phyloP scores from a whole-genome alignment of 2,113 vertebrate genomes.

The Protobothrops mucrosquamatus region DNA sequence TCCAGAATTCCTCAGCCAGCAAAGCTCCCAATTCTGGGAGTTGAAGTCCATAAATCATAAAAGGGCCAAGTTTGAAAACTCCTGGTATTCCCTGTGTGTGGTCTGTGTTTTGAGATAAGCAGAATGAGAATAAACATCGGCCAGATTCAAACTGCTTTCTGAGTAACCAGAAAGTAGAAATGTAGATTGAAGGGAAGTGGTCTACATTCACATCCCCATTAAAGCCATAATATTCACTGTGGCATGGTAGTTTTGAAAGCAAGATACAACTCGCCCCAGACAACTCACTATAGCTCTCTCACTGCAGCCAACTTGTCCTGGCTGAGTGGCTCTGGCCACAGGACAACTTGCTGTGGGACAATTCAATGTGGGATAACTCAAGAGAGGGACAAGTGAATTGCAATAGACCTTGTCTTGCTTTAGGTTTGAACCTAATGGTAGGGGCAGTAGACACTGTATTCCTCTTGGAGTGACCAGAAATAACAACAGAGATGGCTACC shows the following conservation, averaged over 20 bases:
- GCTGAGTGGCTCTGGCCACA: neutral
- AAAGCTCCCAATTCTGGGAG: no score
- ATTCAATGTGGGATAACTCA: neutral
- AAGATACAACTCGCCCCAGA: neutral
- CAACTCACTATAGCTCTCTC: neutral
- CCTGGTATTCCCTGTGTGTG: neutral
- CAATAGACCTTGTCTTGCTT: neutral
- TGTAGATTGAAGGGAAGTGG: neutral
- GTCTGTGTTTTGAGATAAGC: neutral
- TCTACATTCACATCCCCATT: neutral
- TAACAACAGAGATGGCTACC: neutral
- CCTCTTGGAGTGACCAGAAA: neutral
- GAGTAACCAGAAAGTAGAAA: neutral
- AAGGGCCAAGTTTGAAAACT: no score
- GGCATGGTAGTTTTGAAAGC: neutral
- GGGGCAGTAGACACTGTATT: neutral
- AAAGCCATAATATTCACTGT: neutral
- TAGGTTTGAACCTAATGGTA: neutral
- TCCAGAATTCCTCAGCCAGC: no score
- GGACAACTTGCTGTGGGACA: neutral
- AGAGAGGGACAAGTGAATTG: neutral
- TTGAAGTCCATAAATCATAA: no score
- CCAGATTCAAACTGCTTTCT: neutral
- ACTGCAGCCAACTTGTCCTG: neutral
- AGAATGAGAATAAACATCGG: neutral